These are phyloP conservation scores for Augiades crinisus DNA, from an alignment of 2,888 invertebrate genomes.

Conservation along the genomic window DNA sequence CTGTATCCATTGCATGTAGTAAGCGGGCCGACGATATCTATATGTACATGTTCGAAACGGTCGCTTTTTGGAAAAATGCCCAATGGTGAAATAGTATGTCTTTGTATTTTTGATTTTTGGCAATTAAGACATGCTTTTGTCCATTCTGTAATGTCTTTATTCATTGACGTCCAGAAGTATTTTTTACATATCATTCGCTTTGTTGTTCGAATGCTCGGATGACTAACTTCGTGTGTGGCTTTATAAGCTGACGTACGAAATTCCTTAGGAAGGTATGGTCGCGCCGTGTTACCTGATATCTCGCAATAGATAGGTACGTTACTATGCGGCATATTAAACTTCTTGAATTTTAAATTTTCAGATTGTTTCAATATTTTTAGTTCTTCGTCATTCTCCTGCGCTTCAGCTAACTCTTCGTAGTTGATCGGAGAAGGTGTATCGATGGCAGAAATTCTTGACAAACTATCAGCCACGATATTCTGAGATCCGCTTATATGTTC, in stretches of 20 bases:
- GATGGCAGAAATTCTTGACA: conserved; percentile 14
- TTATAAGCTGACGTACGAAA: conserved; percentile 12
- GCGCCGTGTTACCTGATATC: too few species aligned
- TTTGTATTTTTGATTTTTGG: conserved; percentile 12
- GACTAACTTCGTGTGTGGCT: conserved; percentile 17
- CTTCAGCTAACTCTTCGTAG: conserved; percentile 8
- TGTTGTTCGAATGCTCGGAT: conserved; percentile 18
- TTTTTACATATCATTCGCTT: conserved; percentile 21
- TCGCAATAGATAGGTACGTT: too few species aligned
- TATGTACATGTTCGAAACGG: conserved; percentile 30
- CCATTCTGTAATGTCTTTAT: conserved; percentile 21
- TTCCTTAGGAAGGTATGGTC: too few species aligned
- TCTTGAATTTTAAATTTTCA: too few species aligned
- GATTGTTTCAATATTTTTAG: conserved; percentile 5
- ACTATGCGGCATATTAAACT: too few species aligned
- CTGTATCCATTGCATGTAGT: too few species aligned
- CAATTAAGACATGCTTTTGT: conserved; percentile 13
- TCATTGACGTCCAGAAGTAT: conserved; percentile 26
- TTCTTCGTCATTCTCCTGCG: conserved; percentile 17
- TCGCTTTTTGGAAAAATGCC: conserved; percentile 6
- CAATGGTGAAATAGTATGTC: conserved; percentile 14
- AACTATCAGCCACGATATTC: conserved; percentile 15
- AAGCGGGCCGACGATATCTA: too few species aligned
- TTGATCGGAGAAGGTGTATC: conserved; percentile 11
- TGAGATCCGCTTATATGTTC: conserved; percentile 11